Conservation (phyloP, 2,797 vertebrate species). For the Lophius americanus region DNA sequence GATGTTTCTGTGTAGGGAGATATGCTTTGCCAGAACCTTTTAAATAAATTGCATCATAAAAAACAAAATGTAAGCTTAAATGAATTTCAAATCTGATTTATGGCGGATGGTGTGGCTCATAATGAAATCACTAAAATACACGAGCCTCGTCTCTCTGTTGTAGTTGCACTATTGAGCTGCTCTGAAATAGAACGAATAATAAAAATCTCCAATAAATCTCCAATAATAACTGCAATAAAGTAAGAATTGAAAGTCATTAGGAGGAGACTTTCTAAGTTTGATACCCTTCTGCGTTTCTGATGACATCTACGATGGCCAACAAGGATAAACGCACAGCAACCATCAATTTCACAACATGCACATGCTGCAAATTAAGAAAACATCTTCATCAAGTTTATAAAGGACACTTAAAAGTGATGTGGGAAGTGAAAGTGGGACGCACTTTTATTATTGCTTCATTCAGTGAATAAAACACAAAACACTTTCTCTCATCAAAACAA, state of each 20-base stretch:
- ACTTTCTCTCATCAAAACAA: no score
- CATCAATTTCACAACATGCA: conserved; percentile 19
- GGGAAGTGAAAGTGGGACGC: no score
- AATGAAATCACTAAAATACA: conserved; percentile 12
- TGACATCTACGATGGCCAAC: conserved; percentile 3
- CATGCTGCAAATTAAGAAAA: no score
- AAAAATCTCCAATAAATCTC: conserved; percentile 17
- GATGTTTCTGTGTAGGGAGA: conserved; percentile 17
- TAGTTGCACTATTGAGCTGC: conserved; percentile 7
- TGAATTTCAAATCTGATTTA: neutral
- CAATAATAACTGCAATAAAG: conserved; percentile 27
- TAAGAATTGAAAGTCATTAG: conserved; percentile 37
- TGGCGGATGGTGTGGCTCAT: neutral
- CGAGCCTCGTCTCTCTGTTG: neutral
- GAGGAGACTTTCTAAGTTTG: conserved; percentile 4
- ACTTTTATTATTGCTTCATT: no score
- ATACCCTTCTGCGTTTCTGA: conserved; percentile 18
- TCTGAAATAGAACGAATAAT: conserved; percentile 45
- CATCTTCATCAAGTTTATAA: no score
- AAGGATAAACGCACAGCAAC: conserved; percentile 26
- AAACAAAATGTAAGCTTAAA: neutral
- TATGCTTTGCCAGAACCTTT: neutral
- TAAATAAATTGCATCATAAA: neutral
- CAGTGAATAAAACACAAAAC: no score
- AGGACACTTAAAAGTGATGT: no score